Evolutionary conservation across 2,888 invertebrate genomes (phyloP), one percentile per base, ranked within the genome.

Genomic region (Octonoba sinensis): DNA sequence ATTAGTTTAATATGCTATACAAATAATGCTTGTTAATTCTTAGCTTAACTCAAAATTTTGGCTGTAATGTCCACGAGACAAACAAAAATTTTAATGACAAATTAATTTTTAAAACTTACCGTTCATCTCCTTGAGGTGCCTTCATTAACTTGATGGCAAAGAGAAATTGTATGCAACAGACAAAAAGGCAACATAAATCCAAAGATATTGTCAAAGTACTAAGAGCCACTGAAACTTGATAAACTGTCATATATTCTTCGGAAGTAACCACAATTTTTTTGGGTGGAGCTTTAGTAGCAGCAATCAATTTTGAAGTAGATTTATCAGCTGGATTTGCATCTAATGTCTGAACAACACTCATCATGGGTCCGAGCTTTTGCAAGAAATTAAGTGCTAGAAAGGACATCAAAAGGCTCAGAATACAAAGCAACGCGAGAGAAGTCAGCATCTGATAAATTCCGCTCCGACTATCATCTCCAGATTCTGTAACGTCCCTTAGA

Each of bases 161-260:
- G 88, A 96, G 92, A 90, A 96, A 96, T 91, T 97, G 96, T 88
- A 96, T 95, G 86, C 96, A 94, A 91, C 96, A 96, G 87, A 96
- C 95, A 86, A 96, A 92, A 83, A 96, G 91, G 88, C 96, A 96
- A 91, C 95, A 96, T 84, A 96, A 91, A 90, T 96, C 95, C 85
- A 96, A 90, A 46, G 95, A 95, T 71, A 96, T 90, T 84, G 96
- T 95, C 87, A 96, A 91, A 82, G 96, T 95, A 88, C 95, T 94
- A 87, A 96, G 91, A 46, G 96, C 96, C 88, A 96, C 91, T 69
- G 96, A 96, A 87, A 96, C 96, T 91, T 96, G 96, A 89, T 95
- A 94, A 84, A 96, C 95, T 86, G 95, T 93, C 82, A 93, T 93
- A 88, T 95, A 95, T 88, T 96, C 95, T 88, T 95, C 95, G 36